phyloP scores from a whole-genome alignment of 2,888 invertebrate species.

The Calameuta idolon region DNA sequence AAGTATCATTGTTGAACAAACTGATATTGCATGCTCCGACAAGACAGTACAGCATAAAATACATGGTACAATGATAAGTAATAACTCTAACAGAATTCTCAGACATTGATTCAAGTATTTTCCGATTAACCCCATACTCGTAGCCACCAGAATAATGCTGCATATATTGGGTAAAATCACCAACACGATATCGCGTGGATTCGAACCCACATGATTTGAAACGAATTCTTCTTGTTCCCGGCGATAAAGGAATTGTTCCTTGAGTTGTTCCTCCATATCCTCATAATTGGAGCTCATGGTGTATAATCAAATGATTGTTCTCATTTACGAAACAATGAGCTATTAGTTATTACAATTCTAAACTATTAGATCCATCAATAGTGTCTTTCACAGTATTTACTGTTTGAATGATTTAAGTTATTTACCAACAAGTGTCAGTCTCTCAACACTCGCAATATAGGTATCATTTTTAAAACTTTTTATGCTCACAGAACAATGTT shows the following conservation, averaged over 20 bases:
- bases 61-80: conserved; percentile 51
- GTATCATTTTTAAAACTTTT: too few relatives aligned
- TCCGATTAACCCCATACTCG: conserved; percentile 43
- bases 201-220: conserved; percentile 58
- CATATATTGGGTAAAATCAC: conserved; percentile 51
- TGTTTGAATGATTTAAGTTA: too few relatives aligned
- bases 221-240: conserved; percentile 58
- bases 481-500: too few relatives aligned
- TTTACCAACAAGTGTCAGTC: too few relatives aligned
- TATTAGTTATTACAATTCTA: too few relatives aligned
- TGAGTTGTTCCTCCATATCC: too few relatives aligned
- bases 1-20: conserved; percentile 43
- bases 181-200: conserved; percentile 51
- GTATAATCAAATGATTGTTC: too few relatives aligned
- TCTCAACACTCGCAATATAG: too few relatives aligned
- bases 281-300: too few relatives aligned
- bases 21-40: conserved; percentile 44
- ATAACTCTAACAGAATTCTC: conserved; percentile 55
- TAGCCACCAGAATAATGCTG: conserved; percentile 47
- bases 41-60: conserved; percentile 59
- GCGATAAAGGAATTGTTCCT: conserved; percentile 48
- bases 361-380: too few relatives aligned
- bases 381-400: too few relatives aligned
- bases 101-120: conserved; percentile 37
- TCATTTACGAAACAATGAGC: too few relatives aligned